phyloP scores from a whole-genome alignment of 2,113 vertebrate genomes.

The Vireo altiloquus region DNA sequence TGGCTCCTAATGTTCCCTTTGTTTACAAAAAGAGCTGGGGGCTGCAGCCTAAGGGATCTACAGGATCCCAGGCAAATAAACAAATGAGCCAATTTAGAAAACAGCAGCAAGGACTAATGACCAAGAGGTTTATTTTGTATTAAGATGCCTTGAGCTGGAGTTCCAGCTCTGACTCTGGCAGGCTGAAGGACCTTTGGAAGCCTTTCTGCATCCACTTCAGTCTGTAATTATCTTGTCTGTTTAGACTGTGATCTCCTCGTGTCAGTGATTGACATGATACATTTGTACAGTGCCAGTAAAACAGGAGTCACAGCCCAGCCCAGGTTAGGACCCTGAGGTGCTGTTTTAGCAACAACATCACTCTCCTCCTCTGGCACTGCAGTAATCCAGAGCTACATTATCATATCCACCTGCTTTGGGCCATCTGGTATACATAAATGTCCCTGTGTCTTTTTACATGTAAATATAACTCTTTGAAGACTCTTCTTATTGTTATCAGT shows the following conservation, averaged over 20 bases:
- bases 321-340: slow-evolving; percentile 18
- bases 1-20: background rate
- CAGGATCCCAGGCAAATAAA: background rate
- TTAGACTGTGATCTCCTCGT: background rate
- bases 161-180: background rate
- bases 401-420: background rate
- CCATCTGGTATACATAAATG: slow-evolving; percentile 10
- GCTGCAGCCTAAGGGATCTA: background rate
- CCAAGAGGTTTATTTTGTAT: background rate
- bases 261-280: background rate
- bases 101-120: background rate
- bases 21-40: background rate
- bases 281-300: background rate
- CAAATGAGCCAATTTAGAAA: background rate
- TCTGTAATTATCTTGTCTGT: slow-evolving; percentile 16
- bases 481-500: background rate
- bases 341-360: background rate
- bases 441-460: background rate
- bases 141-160: background rate
- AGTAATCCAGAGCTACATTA: background rate
- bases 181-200: background rate
- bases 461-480: slow-evolving; percentile 23
- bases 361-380: background rate
- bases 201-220: background rate
- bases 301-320: background rate